phyloP scores from a whole-genome alignment of 2,888 invertebrate species.

The Phymatocera aterrima region DNA sequence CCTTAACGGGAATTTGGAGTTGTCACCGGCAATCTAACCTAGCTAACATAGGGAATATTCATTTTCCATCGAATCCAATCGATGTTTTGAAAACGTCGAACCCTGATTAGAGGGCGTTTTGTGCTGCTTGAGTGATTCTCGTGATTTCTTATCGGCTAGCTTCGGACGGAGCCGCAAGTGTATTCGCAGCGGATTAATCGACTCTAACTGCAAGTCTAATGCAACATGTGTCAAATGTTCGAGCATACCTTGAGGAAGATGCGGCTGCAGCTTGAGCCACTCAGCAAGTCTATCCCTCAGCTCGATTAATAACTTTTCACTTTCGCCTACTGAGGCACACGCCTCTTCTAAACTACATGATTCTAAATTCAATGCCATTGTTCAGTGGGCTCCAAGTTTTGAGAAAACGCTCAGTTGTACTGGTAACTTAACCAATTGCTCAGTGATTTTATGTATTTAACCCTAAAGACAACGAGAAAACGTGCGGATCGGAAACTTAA shows the following conservation, averaged over 20 bases:
- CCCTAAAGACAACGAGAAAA: no score
- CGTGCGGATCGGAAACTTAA: no score
- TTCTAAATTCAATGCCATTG: constrained; percentile 54
- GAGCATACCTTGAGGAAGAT: constrained; percentile 68
- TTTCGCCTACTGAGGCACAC: constrained; percentile 56
- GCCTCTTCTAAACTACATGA: constrained; percentile 56
- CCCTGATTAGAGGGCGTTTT: no score
- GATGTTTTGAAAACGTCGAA: no score
- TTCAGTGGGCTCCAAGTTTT: neutral
- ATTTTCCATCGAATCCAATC: no score
- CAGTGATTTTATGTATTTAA: no score
- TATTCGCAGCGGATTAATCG: neutral
- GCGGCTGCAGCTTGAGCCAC: constrained; percentile 70
- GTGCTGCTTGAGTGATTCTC: no score
- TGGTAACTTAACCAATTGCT: neutral
- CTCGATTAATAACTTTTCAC: constrained; percentile 57
- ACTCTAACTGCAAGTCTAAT: no score
- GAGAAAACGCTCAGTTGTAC: neutral
- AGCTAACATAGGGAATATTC: no score
- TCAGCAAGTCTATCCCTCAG: constrained; percentile 61
- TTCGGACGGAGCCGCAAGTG: neutral
- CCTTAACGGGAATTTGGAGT: no score
- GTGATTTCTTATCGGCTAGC: no score
- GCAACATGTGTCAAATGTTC: neutral
- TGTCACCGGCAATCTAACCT: no score